Base-by-base conservation (phyloP, 2,888 invertebrate genomes). In the Oscheius sp. region DNA sequence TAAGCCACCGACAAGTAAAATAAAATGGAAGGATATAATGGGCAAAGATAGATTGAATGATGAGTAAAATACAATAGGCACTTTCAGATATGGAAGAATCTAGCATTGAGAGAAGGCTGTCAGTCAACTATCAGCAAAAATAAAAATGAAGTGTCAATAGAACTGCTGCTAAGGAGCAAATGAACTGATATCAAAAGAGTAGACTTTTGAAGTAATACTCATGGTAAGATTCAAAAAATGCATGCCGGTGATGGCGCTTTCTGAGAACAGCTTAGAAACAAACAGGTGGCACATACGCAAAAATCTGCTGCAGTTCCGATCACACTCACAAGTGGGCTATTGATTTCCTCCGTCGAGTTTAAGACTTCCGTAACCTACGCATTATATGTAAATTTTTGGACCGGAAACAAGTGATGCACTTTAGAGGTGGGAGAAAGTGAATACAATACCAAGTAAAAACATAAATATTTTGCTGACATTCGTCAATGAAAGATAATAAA, bases 231-330 rank as follows among this genome's bases (percentile, higher is more conserved):
- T 4, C n/a, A 42, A 42, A 42, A 42, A n/a, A 42, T 42, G 37
- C 42, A 2, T 20, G 17, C 17, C 42, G 20, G 17, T 42, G 20
- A 42, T 20, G 42, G 42, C 42, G 20, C 25, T 15, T 46, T 50
- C 50, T 25, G 23, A 17, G 50, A 50, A 50, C 3, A 50, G 23
- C 50, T 17, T 20, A 50, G 50, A 50, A 50, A 50, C 50, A 50
- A 50, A 50, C 50, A 50, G 50, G 50, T 50, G 50, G 50, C 50
- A 50, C 50, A 50, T 50, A 50, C 50, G 50, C 50, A 50, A 50
- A 52, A 27, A 17, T 20, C 20, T 17, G 42, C 42, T 42, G 42
- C 42, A 42, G 42, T 42, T 42, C 42, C 42, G 42, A 42, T 42
- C 42, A 42, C 17, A 42, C 42, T n/a, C 42, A 42, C 42, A 42